Evolutionary conservation across 2,797 vertebrate genomes (phyloP).

Genomic region (Oreochromis mossambicus): DNA sequence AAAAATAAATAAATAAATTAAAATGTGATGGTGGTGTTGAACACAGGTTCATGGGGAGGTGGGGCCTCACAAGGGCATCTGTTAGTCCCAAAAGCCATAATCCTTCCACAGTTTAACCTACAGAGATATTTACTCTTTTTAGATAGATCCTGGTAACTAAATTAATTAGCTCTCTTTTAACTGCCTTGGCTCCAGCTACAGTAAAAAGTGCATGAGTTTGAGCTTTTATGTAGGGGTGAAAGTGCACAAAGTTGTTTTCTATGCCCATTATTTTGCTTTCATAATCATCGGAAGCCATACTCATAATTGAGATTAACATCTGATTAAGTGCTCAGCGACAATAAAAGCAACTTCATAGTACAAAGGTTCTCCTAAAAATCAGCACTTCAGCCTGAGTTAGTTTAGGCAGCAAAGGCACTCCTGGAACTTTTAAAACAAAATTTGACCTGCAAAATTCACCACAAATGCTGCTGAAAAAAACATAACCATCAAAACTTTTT

Average conservation of each 20-base stretch:
- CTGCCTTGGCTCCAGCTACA: not conserved
- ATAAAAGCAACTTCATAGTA: not conserved
- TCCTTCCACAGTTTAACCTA: not conserved
- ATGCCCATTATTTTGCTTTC: not conserved
- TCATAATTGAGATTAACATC: not conserved
- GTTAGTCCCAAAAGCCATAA: not conserved
- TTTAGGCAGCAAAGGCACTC: not conserved
- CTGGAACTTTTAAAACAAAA: not conserved
- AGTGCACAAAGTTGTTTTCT: not conserved
- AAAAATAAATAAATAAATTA: rapidly evolving
- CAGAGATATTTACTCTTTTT: not conserved
- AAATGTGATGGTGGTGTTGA: not conserved
- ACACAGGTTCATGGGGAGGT: not conserved
- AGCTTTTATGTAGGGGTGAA: not conserved
- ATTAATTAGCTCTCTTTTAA: not conserved
- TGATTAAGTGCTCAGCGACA: not conserved
- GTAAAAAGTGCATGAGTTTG: not conserved
- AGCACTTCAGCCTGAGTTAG: not conserved
- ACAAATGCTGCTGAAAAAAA: not conserved
- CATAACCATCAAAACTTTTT: not conserved
- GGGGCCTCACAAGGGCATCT: not conserved
- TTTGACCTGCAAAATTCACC: not conserved
- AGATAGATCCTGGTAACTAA: not conserved
- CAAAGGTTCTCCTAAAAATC: not conserved
- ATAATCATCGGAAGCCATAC: not conserved